Evolutionary conservation across 64 coral and sea anemone species (phyloP), one percentile per base, ranked within the genome.

Genomic region (Catalaphyllia jardinei): DNA sequence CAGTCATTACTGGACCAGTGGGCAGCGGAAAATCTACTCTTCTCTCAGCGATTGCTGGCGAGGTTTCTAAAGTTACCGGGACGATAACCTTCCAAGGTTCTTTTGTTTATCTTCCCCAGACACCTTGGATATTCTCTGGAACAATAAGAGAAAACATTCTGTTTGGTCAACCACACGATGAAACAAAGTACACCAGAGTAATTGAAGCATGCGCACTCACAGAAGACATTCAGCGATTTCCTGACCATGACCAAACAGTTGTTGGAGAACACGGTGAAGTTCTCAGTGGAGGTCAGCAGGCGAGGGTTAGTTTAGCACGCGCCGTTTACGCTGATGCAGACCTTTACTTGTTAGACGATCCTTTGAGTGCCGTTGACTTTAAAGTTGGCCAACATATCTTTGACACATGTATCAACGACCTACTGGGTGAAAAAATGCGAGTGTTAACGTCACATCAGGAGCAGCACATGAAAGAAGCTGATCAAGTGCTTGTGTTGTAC

Each of bases 251-350:
- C 16, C 17, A 22, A 54, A 79, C 76, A 39, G 17, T 79, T 35
- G 52, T 79, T 19, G 76, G 76, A 54, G 76, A 79, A 54, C 76
- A 25, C 76, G 76, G 76, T 19, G 76, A n/a, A 46, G 18, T 79
- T 79, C 35, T 79, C 14, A 79, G 76, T 39, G 76, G 76, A 50
- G 76, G 76, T 3, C 62, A 64, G 24, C 10, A 64, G 15, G 62
- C 62, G 16, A 64, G 62, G 19, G 15, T 64, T 52, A 0, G n/a
- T n/a, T n/a, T n/a, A n/a, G n/a, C n/a, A n/a, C n/a, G n/a, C n/a
- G n/a, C n/a, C n/a, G n/a, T n/a, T n/a, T n/a, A n/a, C n/a, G n/a
- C n/a, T n/a, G n/a, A n/a, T n/a, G n/a, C n/a, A n/a, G n/a, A n/a
- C n/a, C n/a, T n/a, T n/a, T n/a, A n/a, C n/a, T n/a, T n/a, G n/a